Conservation (phyloP, 1,140 invertebrate genomes). For the Tetramorium parvispinum region DNA sequence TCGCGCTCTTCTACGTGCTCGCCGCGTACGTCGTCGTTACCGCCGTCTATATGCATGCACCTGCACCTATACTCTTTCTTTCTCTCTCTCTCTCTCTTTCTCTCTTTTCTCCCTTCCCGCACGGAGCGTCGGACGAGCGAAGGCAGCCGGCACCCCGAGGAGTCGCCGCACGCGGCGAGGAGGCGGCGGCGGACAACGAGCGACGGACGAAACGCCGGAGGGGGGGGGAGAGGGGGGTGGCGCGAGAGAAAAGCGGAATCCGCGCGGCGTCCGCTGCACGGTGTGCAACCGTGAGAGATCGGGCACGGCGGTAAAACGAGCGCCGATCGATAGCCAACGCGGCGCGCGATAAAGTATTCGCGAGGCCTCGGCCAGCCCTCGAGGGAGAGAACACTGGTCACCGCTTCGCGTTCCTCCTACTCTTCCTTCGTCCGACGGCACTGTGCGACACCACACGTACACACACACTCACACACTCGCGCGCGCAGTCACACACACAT, state of each 20-base stretch:
- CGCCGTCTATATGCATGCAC: constrained; percentile 49
- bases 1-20: constrained; percentile 17
- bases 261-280: background rate
- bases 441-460: constrained; percentile 3
- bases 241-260: constrained; percentile 4
- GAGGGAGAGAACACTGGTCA: background rate
- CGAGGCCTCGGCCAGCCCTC: background rate
- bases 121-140: constrained; percentile 37
- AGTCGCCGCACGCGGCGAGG: constrained; percentile 65
- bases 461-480: background rate
- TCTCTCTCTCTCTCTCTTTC: background rate
- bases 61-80: constrained; percentile 53
- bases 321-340: constrained; percentile 10
- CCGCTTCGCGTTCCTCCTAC: background rate
- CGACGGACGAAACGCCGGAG: background rate
- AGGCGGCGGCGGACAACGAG: constrained; percentile 15
- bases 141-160: constrained; percentile 30
- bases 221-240: too few species aligned
- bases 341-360: constrained; percentile 13
- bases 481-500: too few species aligned
- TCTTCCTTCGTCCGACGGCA: background rate
- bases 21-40: constrained; percentile 13
- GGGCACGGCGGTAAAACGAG: background rate
- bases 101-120: background rate
- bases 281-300: background rate